Conservation (phyloP, 2,113 vertebrate genomes). For the Accipiter virgatus region DNA sequence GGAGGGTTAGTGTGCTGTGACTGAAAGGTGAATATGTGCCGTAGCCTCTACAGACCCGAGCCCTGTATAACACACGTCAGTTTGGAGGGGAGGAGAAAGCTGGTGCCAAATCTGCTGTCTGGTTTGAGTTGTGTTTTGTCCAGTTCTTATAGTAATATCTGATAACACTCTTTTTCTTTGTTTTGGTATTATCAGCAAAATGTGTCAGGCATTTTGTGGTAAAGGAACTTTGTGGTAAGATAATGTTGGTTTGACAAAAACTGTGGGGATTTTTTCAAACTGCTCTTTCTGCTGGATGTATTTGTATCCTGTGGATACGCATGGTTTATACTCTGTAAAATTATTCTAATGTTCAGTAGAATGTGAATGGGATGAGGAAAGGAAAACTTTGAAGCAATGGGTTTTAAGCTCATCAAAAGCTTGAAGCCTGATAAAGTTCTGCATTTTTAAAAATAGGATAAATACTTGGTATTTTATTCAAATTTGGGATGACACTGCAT, state of each 20-base stretch:
- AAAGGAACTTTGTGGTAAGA: background rate
- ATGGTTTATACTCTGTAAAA: background rate
- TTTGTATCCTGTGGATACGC: background rate
- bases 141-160: background rate
- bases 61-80: rapidly evolving
- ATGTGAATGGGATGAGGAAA: background rate
- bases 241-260: background rate
- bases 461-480: background rate
- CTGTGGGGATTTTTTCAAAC: background rate
- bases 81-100: background rate
- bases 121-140: background rate
- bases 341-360: background rate
- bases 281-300: background rate
- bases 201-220: background rate
- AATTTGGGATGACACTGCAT: background rate
- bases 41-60: background rate
- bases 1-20: background rate
- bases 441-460: background rate
- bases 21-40: background rate
- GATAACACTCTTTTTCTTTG: background rate
- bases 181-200: background rate
- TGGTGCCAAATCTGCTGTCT: background rate
- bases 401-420: background rate
- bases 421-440: background rate
- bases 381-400: background rate